Base-by-base conservation (phyloP, 2,797 vertebrate species). In the Fundulus diaphanus region DNA sequence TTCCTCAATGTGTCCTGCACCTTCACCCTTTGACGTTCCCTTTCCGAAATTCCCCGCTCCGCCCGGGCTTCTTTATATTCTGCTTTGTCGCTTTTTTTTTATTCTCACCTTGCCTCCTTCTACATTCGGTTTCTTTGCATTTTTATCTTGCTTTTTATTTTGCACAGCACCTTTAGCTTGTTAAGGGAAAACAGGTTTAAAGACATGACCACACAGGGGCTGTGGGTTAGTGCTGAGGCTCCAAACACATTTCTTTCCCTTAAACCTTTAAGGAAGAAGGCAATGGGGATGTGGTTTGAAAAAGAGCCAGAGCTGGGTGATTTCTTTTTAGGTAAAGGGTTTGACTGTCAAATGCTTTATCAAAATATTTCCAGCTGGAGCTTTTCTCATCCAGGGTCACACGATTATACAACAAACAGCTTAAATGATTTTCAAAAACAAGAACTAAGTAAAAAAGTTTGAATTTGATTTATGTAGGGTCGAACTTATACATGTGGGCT, bases 1-100 rank as follows among this genome's bases (percentile, higher is more conserved):
- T 86, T 46, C 82, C 82, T 76, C 85, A 56, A 67, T 63, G 2
- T 1, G 71, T 68, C 52, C 73, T 67, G 56, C 85, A 84, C 85
- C 76, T 74, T 89, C 85, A 85, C 83, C 79, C 81, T 59, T 83
- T 74, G 48, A 82, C 74, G 46, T 66, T 68, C 70, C 33, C 49
- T 67, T 44, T 70, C 73, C 37, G 68, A 87, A 65, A 82, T 70
- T 76, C 79, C 69, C 81, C 69, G 52, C 59, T 35, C 18, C 12
- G 20, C 70, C 51, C 72, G 33, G 31, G 59, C 1, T 27, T 7
- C 77, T 83, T 80, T 79, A 81, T 70, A 74, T 76, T 59, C 61
- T 8, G 70, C 65, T 68, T 77, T 1, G 44, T 72, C 73, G 76
- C 8, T 42, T 42, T 81, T 74, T 83, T 59, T 61, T 70, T 54